Base-by-base conservation (phyloP, 2,888 invertebrate genomes). In the Tipula lateralis region DNA sequence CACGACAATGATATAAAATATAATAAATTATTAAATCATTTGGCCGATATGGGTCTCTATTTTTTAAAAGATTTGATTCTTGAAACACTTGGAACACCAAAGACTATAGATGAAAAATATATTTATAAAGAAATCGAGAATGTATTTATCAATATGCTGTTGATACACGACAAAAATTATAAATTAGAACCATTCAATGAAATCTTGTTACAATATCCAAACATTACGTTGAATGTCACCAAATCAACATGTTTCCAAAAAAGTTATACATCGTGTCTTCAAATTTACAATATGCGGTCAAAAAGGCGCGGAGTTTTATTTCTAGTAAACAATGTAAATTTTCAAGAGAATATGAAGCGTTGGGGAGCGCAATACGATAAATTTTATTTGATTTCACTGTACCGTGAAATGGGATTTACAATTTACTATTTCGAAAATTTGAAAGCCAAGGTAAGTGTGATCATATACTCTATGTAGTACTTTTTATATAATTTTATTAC, bases 341-440 rank as follows among this genome's bases (percentile, higher is more conserved):
- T 80, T 80, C 12, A 16, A 3, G 19, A 80, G 9, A 12, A 29
- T 2, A 50, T 2, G 50, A 50, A 19, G 24, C 82, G 82, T 5
- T 13, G 7, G 3, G 82, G 82, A n/a, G 82, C 82, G 1, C 29
- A 82, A 30, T 82, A 13, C 9, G 82, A 82, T 82, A 82, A 82
- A 82, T 30, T 6, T 82, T 82, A 82, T 82, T 30, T 82, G n/a
- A 82, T 82, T 82, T 29, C 29, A 30, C 30, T 82, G 3, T 82
- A 30, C 13, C 29, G 82, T 30, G 30, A 1, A 9, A 82, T 82
- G 82, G 82, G 82, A n/a, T 82, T 82, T 19, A 29, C n/a, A 82
- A n/a, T 82, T 82, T 82, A 12, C 30, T 82, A 82, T 30, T 30
- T 30, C 4, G 82, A 82, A 30, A 82, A 82, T 82, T 82, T 82